These are phyloP conservation scores for Lutjanus erythropterus DNA, from an alignment of 2,113 vertebrate species.

Conservation along the genomic window DNA sequence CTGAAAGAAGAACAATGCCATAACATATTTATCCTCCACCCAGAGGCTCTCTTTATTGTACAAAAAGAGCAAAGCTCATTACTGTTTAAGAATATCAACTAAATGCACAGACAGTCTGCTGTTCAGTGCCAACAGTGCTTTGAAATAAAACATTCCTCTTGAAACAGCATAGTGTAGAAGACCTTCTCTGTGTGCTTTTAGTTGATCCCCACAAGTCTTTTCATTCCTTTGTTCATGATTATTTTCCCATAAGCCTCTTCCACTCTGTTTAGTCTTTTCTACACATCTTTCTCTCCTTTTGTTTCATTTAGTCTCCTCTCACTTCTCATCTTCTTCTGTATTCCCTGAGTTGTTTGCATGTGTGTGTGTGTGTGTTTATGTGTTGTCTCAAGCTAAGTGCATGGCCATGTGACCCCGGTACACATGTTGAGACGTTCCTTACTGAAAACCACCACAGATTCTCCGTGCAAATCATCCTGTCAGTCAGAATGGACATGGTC, in stretches of 20 bases:
- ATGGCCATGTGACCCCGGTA: conserved; percentile 23
- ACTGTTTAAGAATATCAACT: conserved; percentile 28
- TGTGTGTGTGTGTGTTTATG: not conserved
- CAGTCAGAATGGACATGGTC: conserved; percentile 4
- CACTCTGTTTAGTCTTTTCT: not conserved
- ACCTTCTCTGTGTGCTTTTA: not conserved
- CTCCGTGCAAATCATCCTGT: conserved; percentile 40
- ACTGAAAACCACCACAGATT: conserved; percentile 8
- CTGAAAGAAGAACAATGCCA: not conserved
- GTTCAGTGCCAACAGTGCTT: conserved; percentile 6
- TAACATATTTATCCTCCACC: not conserved
- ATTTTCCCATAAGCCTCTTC: conserved; percentile 12
- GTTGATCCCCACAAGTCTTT: conserved; percentile 33
- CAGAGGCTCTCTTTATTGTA: not conserved
- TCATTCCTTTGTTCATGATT: conserved; percentile 34
- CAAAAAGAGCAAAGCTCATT: conserved; percentile 16
- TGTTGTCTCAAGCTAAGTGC: not conserved
- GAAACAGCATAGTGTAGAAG: conserved; percentile 2
- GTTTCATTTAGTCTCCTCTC: not conserved
- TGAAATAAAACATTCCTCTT: conserved; percentile 29
- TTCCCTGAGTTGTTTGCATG: not conserved
- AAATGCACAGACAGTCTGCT: conserved; percentile 5
- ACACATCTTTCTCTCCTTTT: conserved; percentile 4
- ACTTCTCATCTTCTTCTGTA: not conserved
- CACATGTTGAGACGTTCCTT: conserved; percentile 30